Evolutionary conservation across 2,113 vertebrate genomes (phyloP), one percentile per base, ranked within the genome.

Genomic region (Barnardius zonarius): DNA sequence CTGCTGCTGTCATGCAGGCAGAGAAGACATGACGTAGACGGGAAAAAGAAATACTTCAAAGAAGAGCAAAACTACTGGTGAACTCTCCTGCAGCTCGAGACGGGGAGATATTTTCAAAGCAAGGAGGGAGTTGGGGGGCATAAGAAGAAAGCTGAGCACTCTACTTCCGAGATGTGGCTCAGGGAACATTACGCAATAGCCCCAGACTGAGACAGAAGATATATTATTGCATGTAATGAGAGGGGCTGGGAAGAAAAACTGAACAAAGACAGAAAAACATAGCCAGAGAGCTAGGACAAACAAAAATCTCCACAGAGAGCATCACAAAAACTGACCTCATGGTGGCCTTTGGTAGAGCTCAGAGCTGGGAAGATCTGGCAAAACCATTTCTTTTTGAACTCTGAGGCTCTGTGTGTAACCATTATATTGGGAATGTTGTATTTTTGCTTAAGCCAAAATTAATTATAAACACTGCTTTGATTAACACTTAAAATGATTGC

Each of bases 111-210:
- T 30, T 85, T 70, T 82, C 35, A 63, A 44, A 93, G n/a, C 6
- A 39, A 73, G 11, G 11, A 2, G 4, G 19, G 13, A 18, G 27
- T 10, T 27, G 1, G 1, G 1, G 4, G 7, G 3, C 18, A 3
- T 49, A 41, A 80, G 31, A 88, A 84, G 19, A 62, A 69, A 79
- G 14, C 46, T 54, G 49, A 80, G 31, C 41, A 41, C 49, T 83
- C 41, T 18, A 10, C 14, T 67, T 82, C 31, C 0, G 9, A 54
- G 62, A n/a, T 51, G n/a, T 41, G 75, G 64, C 64, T 64, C 46
- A 19, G 62, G 43, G 52, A 76, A 43, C 25, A 16, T 88, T 55
- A 33, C 62, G 64, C 62, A 90, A 78, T 1, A 93, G 59, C 24
- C 31, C 81, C 37, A 57, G 30, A 57, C 16, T 37, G 70, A 84